Evolutionary conservation across 2,888 invertebrate species (phyloP), one percentile per base, ranked within the genome.

Genomic region (Morinoia aosen): DNA sequence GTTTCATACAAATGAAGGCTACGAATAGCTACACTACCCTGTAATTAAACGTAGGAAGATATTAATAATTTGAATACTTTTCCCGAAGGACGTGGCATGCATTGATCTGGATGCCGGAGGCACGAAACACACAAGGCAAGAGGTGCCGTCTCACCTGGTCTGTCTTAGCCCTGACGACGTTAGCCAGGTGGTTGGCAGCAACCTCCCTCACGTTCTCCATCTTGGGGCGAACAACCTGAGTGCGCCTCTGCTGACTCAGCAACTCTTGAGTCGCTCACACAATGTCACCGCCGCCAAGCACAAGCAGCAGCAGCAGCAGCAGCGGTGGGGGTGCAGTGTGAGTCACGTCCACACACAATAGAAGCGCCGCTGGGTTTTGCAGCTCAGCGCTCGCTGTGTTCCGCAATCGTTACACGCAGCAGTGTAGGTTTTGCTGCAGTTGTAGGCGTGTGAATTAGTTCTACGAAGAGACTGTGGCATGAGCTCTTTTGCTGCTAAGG

Each of bases 131-230:
- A 8, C 61, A 12, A 61, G 14, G 33, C 33, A 10, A 33, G 0
- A 76, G 33, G 25, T 19, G 25, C 19, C 25, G 25, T 33, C 57
- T 94, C 58, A 94, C 94, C 94, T 94, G 94, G 33, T 94, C 94
- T 16, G 94, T 94, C 58, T 57, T 48, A 39, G 94, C 40, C 7
- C 94, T 57, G 58, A 94, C 94, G 48, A 94, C 58, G 56, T 94
- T 94, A 14, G 94, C 94, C 94, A 94, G 58, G 56, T 94, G 94
- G 58, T 94, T 94, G 58, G 58, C 57, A 58, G 57, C 94, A n/a
- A 94, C 94, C 58, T 94, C 94, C 58, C 58, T 94, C 58, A 94
- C 58, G 58, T 94, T 94, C 94, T 94, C 94, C 94, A 94, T 94
- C 39, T 94, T 94, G 58, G 58, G 90, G 48, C 90, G 40, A 90